Base-by-base conservation (phyloP, 2,888 invertebrate genomes). In the Meghimatium bilineatum region DNA sequence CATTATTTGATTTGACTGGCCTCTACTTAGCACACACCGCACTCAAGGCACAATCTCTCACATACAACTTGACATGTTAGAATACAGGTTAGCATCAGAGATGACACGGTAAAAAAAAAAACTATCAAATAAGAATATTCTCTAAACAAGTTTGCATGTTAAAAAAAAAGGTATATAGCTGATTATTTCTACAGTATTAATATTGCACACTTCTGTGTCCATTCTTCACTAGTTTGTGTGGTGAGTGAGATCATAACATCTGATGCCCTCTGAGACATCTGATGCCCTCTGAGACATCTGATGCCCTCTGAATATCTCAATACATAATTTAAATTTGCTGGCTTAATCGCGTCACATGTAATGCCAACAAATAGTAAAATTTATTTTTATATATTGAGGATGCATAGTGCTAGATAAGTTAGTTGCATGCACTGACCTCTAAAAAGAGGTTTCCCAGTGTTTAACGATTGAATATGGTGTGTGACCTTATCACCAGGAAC, bases 11-110 rank as follows among this genome's bases (percentile, higher is more conserved):
- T 20, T 74, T 52, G 74, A 89, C 90, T 89, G 90, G 90, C 89
- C 92, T 90, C 90, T 89, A 90, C 88, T 89, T 88, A 87, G 75
- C 91, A 91, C 91, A 91, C 91, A 89, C 90, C 91, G 92, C 92
- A 92, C 92, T 92, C 92, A 60, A 80, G 36, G 82, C 79, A 79
- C 23, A 34, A 60, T 67, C 78, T 29, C 83, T 56, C 78, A 83
- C 56, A 56, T 71, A 26, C 56, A 52, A 67, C 52, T 26, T 23
- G 12, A 38, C 29, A 34, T 34, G 14, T 8, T 3, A 17, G 44
- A n/a, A 26, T 52, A 44, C 49, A 36, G 23, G 14, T 49, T 14
- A 26, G 34, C 17, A 34, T 12, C n/a, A 66, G 23, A 56, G 23
- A 56, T 56, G 56, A 56, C 20, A 56, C 56, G 20, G 10, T 56